Percentiles rank a stretch among this genome's conserved stretches.
These are phyloP conservation scores for Ochlodes sylvanus DNA, from an alignment of 2,888 invertebrate species.

Conservation along the genomic window DNA sequence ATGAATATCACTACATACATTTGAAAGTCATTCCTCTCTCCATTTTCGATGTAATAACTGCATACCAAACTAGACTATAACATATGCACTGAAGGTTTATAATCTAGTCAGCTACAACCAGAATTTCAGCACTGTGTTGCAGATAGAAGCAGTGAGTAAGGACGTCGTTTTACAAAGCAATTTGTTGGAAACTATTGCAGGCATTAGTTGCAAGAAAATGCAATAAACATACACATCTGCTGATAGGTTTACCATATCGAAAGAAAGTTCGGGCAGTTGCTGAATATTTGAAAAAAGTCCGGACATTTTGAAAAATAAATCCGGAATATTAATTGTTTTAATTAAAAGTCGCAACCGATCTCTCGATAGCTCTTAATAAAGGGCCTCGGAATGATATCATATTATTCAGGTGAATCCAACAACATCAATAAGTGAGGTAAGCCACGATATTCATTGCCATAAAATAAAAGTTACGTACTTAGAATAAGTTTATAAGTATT, in stretches of 20 bases:
- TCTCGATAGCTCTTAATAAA: too few species aligned
- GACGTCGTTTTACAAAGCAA: constrained; percentile 51
- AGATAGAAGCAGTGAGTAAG: constrained; percentile 53
- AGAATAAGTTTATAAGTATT: too few species aligned
- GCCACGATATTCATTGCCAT: too few species aligned
- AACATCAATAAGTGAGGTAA: too few species aligned
- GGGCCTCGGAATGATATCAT: too few species aligned
- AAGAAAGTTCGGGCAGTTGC: too few species aligned
- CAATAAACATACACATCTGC: constrained; percentile 49
- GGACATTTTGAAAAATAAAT: too few species aligned
- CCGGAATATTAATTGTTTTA: too few species aligned
- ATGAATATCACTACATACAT: constrained; percentile 13
- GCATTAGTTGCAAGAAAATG: constrained; percentile 43
- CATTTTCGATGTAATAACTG: constrained; percentile 15
- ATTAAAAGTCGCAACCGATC: too few species aligned
- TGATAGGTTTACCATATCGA: constrained; percentile 11
- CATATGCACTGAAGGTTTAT: neutral
- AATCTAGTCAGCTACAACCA: neutral
- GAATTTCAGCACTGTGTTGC: constrained; percentile 27
- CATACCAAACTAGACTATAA: constrained; percentile 12
- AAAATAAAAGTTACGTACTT: too few species aligned
- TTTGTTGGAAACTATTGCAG: constrained; percentile 52
- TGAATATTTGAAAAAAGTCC: too few species aligned
- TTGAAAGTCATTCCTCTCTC: constrained; percentile 19
- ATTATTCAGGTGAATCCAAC: too few species aligned